Evolutionary conservation across 2,113 vertebrate genomes (phyloP).

Genomic region (Eleginops maclovinus): DNA sequence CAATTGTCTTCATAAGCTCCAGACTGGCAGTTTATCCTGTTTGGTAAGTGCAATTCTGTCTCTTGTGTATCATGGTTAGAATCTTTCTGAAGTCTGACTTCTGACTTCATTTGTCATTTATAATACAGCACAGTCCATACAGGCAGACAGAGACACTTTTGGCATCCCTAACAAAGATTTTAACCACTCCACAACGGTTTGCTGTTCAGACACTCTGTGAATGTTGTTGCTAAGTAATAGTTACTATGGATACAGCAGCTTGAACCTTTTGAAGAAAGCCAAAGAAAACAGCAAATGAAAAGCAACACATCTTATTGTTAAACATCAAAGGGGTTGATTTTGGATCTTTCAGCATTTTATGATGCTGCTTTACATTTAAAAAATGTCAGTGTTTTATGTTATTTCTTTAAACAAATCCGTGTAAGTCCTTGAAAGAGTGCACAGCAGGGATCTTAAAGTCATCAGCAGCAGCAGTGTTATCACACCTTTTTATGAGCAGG

Average conservation of each 20-base stretch:
- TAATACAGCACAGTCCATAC: constrained; percentile 1
- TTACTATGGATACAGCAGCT: constrained; percentile 83
- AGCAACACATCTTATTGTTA: constrained; percentile 25
- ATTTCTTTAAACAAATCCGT: neutral
- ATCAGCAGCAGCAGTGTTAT: constrained; percentile 32
- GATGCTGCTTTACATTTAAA: constrained; percentile 5
- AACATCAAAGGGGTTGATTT: constrained; percentile 10
- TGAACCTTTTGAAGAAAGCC: constrained; percentile 65
- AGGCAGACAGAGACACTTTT: constrained; percentile 18
- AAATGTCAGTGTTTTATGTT: neutral
- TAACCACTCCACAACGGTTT: constrained; percentile 32
- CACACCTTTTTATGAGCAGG: constrained; percentile 28
- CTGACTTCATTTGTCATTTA: too few relatives aligned
- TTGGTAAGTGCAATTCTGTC: constrained; percentile 87
- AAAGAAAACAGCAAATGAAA: constrained; percentile 63
- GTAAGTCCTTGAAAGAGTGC: constrained; percentile 15
- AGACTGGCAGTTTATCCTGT: constrained; percentile 94
- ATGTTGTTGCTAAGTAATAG: constrained; percentile 83
- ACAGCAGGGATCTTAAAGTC: constrained; percentile 1
- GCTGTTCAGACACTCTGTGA: constrained; percentile 65
- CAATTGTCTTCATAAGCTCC: constrained; percentile 93
- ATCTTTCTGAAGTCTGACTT: constrained; percentile 13
- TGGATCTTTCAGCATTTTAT: constrained; percentile 2
- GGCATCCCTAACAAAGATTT: constrained; percentile 10
- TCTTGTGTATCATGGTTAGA: constrained; percentile 3